Evolutionary conservation across 2,888 invertebrate species (phyloP).

Genomic region (Mystacides longicornis): DNA sequence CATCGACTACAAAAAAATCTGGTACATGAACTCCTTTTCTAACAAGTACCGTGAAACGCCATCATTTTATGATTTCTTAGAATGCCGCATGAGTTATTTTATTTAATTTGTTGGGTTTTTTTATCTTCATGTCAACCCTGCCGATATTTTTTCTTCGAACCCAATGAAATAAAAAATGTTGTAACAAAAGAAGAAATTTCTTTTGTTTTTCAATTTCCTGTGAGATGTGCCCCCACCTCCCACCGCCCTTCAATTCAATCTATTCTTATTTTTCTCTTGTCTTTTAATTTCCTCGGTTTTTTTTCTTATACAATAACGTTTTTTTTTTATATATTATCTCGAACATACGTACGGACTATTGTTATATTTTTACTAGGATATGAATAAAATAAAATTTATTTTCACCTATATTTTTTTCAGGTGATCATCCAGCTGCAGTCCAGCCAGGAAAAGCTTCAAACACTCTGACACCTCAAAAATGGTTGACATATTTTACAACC

Average conservation of each 20-base stretch:
- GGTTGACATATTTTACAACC: slow-evolving; percentile 44
- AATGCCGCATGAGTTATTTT: too few relatives aligned
- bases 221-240: too few relatives aligned
- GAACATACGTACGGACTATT: not conserved
- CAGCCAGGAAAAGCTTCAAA: slow-evolving; percentile 49
- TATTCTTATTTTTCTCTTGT: not conserved
- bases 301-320: not conserved
- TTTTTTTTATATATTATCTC: not conserved
- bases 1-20: too few relatives aligned
- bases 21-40: too few relatives aligned
- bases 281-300: not conserved
- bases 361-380: not conserved
- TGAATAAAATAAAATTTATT: not conserved
- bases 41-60: too few relatives aligned
- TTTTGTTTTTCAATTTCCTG: not conserved
- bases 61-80: too few relatives aligned
- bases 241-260: not conserved
- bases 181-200: not conserved
- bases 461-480: slow-evolving; percentile 41
- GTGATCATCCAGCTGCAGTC: slow-evolving; percentile 45
- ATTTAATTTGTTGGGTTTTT: not conserved
- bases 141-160: not conserved
- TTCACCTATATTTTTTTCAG: slow-evolving; percentile 26
- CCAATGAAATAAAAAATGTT: not conserved
- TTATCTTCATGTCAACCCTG: too few relatives aligned